Conservation (phyloP, 2,797 vertebrate species). For the Tenualosa ilisha region DNA sequence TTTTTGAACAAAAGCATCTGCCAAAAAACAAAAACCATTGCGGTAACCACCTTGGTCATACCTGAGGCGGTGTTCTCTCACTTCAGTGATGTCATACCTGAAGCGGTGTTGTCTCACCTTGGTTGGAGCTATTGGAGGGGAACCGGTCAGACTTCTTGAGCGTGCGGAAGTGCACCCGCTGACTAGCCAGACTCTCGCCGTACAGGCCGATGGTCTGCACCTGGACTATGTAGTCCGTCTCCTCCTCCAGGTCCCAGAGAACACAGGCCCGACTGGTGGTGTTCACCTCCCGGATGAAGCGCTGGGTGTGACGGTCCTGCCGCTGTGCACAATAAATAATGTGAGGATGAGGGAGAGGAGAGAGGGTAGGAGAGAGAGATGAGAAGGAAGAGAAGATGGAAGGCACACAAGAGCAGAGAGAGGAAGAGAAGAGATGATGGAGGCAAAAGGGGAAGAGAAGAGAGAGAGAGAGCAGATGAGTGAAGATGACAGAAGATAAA, state of each 20-base stretch:
- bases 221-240: slow-evolving; percentile 93
- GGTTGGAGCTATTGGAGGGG: slow-evolving; percentile 93
- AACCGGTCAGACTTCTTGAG: slow-evolving; percentile 91
- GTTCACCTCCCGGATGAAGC: slow-evolving; percentile 96
- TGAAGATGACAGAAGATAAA: not conserved
- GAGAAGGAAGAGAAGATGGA: not conserved
- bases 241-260: slow-evolving; percentile 95
- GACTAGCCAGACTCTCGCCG: slow-evolving; percentile 92
- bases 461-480: not conserved
- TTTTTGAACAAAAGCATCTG: too few relatives aligned
- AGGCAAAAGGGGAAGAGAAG: not conserved
- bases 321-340: slow-evolving; percentile 69
- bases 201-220: slow-evolving; percentile 93
- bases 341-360: not conserved
- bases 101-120: slow-evolving; percentile 74
- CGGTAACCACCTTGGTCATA: too few relatives aligned
- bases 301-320: slow-evolving; percentile 91
- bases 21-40: too few relatives aligned
- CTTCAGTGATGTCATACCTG: slow-evolving; percentile 74
- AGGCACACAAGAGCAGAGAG: not conserved
- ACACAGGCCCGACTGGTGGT: slow-evolving; percentile 93
- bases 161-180: slow-evolving; percentile 90
- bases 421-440: not conserved
- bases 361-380: not conserved
- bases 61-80: slow-evolving; percentile 51